phyloP scores from a whole-genome alignment of 2,113 vertebrate species.

The Aspidoscelis tigris region DNA sequence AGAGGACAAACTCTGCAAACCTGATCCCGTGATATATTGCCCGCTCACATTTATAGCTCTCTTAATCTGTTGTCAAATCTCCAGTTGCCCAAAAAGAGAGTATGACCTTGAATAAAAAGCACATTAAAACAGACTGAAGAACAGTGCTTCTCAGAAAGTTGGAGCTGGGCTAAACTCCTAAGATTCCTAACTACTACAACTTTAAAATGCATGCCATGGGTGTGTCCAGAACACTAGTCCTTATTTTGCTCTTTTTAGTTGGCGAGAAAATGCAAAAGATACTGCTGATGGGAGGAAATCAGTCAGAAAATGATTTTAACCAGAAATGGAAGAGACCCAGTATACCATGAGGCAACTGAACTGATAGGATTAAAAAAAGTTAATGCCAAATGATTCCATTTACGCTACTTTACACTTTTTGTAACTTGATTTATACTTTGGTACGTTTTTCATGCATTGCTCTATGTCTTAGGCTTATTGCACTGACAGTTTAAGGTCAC shows the following conservation, averaged over 20 bases:
- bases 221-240: slow-evolving; percentile 43
- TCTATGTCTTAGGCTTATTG: slow-evolving; percentile 19
- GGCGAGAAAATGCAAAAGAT: slow-evolving; percentile 58
- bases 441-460: slow-evolving; percentile 2
- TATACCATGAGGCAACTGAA: slow-evolving; percentile 30
- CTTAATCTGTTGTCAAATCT: slow-evolving; percentile 68
- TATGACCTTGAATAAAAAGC: slow-evolving; percentile 70
- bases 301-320: slow-evolving; percentile 60
- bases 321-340: slow-evolving; percentile 54
- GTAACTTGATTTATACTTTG: not conserved
- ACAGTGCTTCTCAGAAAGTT: slow-evolving; percentile 61
- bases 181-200: slow-evolving; percentile 56
- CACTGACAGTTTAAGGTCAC: not conserved
- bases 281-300: slow-evolving; percentile 41
- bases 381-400: slow-evolving; percentile 21
- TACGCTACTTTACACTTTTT: not conserved
- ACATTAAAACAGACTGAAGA: slow-evolving; percentile 53
- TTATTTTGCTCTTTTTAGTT: slow-evolving; percentile 61
- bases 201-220: slow-evolving; percentile 57
- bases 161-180: slow-evolving; percentile 53
- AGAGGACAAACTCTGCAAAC: slow-evolving; percentile 70
- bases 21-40: slow-evolving; percentile 69
- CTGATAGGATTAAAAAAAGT: slow-evolving; percentile 11
- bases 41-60: slow-evolving; percentile 72
- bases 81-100: slow-evolving; percentile 29